These are phyloP conservation scores for Listronotus oregonensis DNA, from an alignment of 1,140 invertebrate species.

Conservation along the genomic window DNA sequence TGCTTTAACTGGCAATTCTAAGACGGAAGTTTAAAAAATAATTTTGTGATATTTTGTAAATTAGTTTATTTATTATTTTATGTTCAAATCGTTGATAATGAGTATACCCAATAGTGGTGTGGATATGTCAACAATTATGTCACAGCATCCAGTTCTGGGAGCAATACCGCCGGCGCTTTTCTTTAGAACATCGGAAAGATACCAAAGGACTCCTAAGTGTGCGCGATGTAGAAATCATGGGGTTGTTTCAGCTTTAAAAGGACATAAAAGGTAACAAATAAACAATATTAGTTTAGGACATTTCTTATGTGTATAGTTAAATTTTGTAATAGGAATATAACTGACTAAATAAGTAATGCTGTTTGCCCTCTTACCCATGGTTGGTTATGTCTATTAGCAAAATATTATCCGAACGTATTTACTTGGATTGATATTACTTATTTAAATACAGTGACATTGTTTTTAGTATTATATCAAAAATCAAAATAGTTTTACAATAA, in stretches of 20 bases:
- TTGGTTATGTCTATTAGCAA: too few species aligned
- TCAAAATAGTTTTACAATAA: too few species aligned
- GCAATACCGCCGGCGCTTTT: slow-evolving; percentile 81
- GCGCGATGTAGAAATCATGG: slow-evolving; percentile 98
- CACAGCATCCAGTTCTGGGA: slow-evolving; percentile 81
- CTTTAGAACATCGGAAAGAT: slow-evolving; percentile 86
- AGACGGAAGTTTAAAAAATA: slow-evolving; percentile 22
- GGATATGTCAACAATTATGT: slow-evolving; percentile 79
- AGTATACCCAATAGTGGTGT: slow-evolving; percentile 77
- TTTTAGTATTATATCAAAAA: too few species aligned
- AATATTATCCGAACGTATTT: too few species aligned
- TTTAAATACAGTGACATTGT: too few species aligned
- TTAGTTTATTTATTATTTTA: slow-evolving; percentile 4
- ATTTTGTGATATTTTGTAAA: not conserved
- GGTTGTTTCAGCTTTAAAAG: slow-evolving; percentile 96
- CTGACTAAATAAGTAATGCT: too few species aligned
- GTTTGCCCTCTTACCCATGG: too few species aligned
- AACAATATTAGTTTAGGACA: not conserved
- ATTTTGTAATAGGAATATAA: too few species aligned
- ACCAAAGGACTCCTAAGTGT: slow-evolving; percentile 98
- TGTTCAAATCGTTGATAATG: slow-evolving; percentile 60
- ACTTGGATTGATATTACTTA: too few species aligned
- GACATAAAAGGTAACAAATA: slow-evolving; percentile 87
- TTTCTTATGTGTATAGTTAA: not conserved
- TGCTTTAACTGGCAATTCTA: slow-evolving; percentile 33